phyloP scores from a whole-genome alignment of 1,140 invertebrate species.

The Drosophila sturtevanti region DNA sequence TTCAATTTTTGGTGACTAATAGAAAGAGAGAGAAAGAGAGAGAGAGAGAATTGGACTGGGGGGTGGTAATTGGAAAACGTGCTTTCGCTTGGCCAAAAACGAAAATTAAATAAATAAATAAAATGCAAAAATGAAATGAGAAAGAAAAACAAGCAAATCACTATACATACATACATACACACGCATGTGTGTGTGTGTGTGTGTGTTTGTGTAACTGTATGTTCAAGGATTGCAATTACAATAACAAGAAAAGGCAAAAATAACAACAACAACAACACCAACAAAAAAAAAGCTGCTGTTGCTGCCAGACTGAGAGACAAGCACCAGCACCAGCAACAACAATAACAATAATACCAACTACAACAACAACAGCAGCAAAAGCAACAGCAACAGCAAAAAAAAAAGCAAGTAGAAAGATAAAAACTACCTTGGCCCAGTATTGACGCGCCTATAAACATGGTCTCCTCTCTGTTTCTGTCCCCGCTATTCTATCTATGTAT shows the following conservation, averaged over 20 bases:
- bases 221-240: constrained; percentile 77
- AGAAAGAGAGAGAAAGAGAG: constrained; percentile 18
- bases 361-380: constrained; percentile 25
- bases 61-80: constrained; percentile 25
- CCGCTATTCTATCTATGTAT: constrained; percentile 5
- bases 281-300: constrained; percentile 17
- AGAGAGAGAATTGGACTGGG: no score
- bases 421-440: constrained; percentile 81
- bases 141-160: constrained; percentile 15
- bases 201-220: constrained; percentile 31
- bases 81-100: constrained; percentile 19
- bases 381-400: constrained; percentile 28
- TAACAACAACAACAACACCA: constrained; percentile 49
- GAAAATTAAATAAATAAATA: constrained; percentile 54
- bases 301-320: constrained; percentile 45
- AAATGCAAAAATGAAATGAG: constrained; percentile 31
- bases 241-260: constrained; percentile 39
- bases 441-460: constrained; percentile 71
- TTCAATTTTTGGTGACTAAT: constrained; percentile 9
- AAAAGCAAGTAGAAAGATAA: constrained; percentile 75
- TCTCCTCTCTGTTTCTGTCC: not conserved
- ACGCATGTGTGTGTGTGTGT: constrained; percentile 17
- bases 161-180: constrained; percentile 25
- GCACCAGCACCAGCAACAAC: constrained; percentile 22
- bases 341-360: constrained; percentile 29